Percentiles rank a stretch among this genome's conserved stretches.
Conservation (phyloP, 1,140 invertebrate genomes). For the Drosophila mauritiana region DNA sequence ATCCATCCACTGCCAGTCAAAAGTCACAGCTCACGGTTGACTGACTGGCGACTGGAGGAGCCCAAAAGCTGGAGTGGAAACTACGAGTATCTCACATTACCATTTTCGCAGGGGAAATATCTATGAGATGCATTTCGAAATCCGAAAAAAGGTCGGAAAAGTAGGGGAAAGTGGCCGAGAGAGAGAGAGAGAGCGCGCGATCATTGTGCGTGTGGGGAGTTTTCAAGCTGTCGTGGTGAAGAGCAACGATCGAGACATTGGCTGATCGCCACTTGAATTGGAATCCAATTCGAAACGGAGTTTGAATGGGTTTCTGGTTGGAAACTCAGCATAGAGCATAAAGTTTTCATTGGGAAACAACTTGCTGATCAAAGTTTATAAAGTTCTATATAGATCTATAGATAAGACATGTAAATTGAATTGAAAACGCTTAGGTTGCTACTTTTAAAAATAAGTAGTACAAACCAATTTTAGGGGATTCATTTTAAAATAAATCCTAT, state of each 20-base stretch:
- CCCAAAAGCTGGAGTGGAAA: background rate
- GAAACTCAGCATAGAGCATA: background rate
- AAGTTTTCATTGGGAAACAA: background rate
- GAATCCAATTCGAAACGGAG: constrained; percentile 16
- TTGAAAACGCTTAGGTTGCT: too few relatives aligned
- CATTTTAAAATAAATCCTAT: too few relatives aligned
- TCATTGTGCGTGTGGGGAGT: constrained; percentile 42
- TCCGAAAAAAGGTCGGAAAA: constrained; percentile 57
- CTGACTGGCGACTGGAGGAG: constrained; percentile 3
- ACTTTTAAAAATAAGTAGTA: too few relatives aligned
- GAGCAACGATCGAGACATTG: constrained; percentile 27
- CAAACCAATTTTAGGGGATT: too few relatives aligned
- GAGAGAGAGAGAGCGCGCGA: background rate
- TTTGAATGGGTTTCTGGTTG: constrained; percentile 30
- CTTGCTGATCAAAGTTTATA: background rate
- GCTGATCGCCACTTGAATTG: constrained; percentile 19
- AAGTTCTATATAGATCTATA: too few relatives aligned
- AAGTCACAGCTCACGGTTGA: constrained; percentile 27
- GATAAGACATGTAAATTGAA: too few relatives aligned
- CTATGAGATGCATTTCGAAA: constrained; percentile 51
- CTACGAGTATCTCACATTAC: constrained; percentile 9
- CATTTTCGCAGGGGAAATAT: constrained; percentile 21
- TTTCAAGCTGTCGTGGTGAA: constrained; percentile 52
- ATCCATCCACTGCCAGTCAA: constrained; percentile 51
- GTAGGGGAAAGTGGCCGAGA: constrained; percentile 31